Evolutionary conservation across 2,888 invertebrate genomes (phyloP).

Genomic region (Neoaliturus tenellus): DNA sequence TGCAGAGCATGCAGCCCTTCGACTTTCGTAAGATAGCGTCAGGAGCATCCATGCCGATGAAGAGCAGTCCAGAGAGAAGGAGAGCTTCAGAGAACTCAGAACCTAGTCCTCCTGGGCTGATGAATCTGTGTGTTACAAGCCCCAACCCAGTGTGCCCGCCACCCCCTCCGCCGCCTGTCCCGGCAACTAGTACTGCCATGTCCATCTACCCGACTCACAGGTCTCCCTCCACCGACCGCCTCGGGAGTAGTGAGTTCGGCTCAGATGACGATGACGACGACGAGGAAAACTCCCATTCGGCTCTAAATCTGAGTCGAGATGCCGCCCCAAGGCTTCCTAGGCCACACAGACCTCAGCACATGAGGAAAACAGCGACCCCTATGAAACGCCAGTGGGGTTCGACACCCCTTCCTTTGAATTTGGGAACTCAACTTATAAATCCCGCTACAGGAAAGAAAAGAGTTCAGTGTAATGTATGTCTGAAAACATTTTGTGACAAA

Average conservation of each 20-base stretch:
- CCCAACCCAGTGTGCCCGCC: conserved; percentile 71
- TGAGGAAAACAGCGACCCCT: conserved; percentile 82
- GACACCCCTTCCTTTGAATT: conserved; percentile 84
- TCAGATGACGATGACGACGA: conserved; percentile 78
- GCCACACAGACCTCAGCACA: conserved; percentile 73
- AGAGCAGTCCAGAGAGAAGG: conserved; percentile 66
- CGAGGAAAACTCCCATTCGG: conserved; percentile 79
- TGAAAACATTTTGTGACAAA: conserved; percentile 99
- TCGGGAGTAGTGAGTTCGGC: conserved; percentile 73
- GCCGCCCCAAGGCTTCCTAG: conserved; percentile 72
- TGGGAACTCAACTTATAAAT: conserved; percentile 94
- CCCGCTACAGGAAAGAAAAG: conserved; percentile 97
- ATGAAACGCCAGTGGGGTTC: conserved; percentile 86
- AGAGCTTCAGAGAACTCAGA: conserved; percentile 70
- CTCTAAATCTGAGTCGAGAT: conserved; percentile 80
- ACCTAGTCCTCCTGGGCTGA: conserved; percentile 73
- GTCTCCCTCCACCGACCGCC: conserved; percentile 71
- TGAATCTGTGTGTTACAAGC: conserved; percentile 76
- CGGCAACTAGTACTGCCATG: conserved; percentile 52
- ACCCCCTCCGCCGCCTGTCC: conserved; percentile 69
- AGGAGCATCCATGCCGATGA: conserved; percentile 61
- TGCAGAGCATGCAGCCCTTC: conserved; percentile 97
- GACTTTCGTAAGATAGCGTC: conserved; percentile 86
- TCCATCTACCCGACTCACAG: conserved; percentile 69
- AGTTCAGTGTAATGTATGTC: conserved; percentile 98